Conservation (phyloP, 2,113 vertebrate genomes). For the Agapornis roseicollis region DNA sequence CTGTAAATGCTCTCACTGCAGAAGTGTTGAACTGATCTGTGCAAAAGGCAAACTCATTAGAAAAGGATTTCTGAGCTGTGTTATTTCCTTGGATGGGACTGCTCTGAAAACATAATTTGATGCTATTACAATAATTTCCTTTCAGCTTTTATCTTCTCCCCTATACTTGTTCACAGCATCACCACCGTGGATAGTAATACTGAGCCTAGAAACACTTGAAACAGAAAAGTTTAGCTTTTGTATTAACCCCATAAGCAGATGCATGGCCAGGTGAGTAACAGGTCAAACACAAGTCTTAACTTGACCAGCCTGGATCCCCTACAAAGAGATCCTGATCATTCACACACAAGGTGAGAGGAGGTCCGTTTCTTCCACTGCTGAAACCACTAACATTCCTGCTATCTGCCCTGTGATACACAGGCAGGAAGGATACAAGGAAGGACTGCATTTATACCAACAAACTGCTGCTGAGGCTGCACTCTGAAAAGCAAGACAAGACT, state of each 20-base stretch:
- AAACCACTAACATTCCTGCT: not conserved
- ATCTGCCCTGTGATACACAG: rapidly evolving
- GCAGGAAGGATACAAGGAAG: too few species aligned
- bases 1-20: not conserved
- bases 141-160: not conserved
- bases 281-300: not conserved
- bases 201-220: not conserved
- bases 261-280: not conserved
- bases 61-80: not conserved
- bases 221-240: not conserved
- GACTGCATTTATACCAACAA: too few species aligned
- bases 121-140: not conserved
- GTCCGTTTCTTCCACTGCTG: not conserved
- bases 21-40: not conserved
- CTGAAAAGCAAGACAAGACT: not conserved
- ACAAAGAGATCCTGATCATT: not conserved
- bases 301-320: not conserved
- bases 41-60: not conserved
- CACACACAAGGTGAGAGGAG: not conserved
- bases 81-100: not conserved
- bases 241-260: not conserved
- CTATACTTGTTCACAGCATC: not conserved
- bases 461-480: not conserved
- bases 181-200: not conserved
- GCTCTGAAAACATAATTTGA: not conserved